Conservation (phyloP, 2,797 vertebrate genomes). For the Bryconaethiops microstoma region DNA sequence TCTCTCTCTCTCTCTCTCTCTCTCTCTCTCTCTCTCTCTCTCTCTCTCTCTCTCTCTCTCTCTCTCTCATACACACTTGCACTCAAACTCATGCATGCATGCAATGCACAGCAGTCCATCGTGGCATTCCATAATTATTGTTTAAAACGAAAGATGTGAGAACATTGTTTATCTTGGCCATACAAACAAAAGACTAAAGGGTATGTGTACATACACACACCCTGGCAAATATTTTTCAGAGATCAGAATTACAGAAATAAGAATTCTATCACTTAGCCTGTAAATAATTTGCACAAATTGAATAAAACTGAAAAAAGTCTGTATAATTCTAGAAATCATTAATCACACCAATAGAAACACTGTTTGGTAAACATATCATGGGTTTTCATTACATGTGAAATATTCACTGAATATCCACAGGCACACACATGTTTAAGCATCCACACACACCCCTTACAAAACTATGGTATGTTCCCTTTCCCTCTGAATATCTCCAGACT, state of each 20-base stretch:
- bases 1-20: too few relatives aligned
- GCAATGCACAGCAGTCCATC: not conserved
- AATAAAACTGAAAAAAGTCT: too few relatives aligned
- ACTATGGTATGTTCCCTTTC: not conserved
- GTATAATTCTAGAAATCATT: too few relatives aligned
- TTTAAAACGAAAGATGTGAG: slow-evolving; percentile 6
- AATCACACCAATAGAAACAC: too few relatives aligned
- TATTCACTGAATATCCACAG: not conserved
- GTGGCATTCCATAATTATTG: slow-evolving; percentile 6
- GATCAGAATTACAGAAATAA: not conserved
- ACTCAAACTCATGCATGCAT: not conserved
- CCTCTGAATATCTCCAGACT: not conserved
- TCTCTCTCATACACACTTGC: too few relatives aligned
- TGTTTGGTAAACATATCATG: not conserved
- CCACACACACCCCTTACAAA: not conserved
- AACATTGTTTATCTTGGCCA: slow-evolving; percentile 11
- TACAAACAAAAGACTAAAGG: not conserved
- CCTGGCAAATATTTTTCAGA: not conserved
- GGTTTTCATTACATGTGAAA: not conserved
- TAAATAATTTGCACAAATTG: too few relatives aligned
- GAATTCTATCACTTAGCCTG: too few relatives aligned
- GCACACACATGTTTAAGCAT: not conserved
- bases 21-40: too few relatives aligned
- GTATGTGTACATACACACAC: not conserved
- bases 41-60: too few relatives aligned